A percentile compares a stretch with the other conserved stretches of the same genome.
These are phyloP conservation scores for Micoletzkya japonica DNA, from an alignment of 2,888 invertebrate genomes.

Conservation along the genomic window DNA sequence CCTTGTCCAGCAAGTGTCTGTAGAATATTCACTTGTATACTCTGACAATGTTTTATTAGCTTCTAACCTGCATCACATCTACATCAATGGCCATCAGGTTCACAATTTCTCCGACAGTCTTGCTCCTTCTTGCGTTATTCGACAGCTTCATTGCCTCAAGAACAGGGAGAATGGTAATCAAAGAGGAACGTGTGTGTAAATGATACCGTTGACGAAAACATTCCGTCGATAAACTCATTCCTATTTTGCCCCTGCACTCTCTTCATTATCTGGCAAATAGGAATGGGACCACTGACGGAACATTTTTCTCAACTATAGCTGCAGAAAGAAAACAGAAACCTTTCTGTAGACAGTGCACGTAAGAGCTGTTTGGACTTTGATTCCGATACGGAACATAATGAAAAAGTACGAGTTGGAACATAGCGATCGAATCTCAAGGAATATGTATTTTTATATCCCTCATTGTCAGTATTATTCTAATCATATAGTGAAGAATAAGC, in stretches of 20 bases:
- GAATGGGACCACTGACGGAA: background rate
- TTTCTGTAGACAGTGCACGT: slow-evolving; percentile 67
- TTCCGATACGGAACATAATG: slow-evolving; percentile 66
- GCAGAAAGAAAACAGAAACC: slow-evolving; percentile 47
- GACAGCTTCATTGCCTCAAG: slow-evolving; percentile 68
- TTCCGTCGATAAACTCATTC: background rate
- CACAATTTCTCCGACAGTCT: slow-evolving; percentile 70
- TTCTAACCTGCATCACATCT: slow-evolving; percentile 50
- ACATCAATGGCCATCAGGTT: slow-evolving; percentile 70
- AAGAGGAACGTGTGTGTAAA: too few species aligned
- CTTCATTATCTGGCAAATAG: background rate
- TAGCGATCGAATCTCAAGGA: slow-evolving; percentile 65
- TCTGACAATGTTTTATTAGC: too few species aligned
- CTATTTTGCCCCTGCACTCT: background rate
- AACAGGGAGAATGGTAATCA: background rate
- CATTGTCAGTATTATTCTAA: background rate
- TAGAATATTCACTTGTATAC: background rate
- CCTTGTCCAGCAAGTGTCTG: background rate
- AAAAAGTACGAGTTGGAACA: slow-evolving; percentile 68
- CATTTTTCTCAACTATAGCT: background rate
- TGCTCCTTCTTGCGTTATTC: slow-evolving; percentile 65
- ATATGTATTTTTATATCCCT: background rate
- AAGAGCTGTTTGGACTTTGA: slow-evolving; percentile 67
- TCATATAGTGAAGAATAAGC: background rate
- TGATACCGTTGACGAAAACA: background rate